Evolutionary conservation across 2,113 vertebrate genomes (phyloP), one percentile per base, ranked within the genome.

Genomic region (Piaya cayana): DNA sequence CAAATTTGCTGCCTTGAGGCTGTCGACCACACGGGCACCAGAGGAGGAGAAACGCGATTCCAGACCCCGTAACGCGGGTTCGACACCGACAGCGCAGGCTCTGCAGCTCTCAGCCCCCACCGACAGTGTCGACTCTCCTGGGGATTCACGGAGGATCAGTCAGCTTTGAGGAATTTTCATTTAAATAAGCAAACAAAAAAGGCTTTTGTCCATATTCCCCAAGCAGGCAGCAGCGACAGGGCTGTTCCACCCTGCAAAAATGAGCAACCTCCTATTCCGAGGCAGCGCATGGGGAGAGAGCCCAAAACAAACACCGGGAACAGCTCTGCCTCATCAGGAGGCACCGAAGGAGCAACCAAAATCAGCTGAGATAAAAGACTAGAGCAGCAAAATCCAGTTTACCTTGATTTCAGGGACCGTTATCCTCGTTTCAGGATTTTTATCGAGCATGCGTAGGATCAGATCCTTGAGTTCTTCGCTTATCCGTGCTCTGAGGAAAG

Each of bases 341-440:
- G 29, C 49, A 90, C 56, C 85, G 79, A 64, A 90, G 85, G 80
- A 81, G 45, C 34, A 75, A 55, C 1, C 29, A 86, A 49, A 84
- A 79, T 42, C 64, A 92, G 39, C 43, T 32, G 47, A 65, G 78
- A 84, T n/a, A 32, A 60, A 85, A 75, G 22, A 5, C 78, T 47
- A 3, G 13, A 45, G 26, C 2, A 74, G 5, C 45, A 29, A 58
- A 8, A 30, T 23, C 36, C 50, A 75, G 55, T 90, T 87, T 62
- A 99, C 99, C 98, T 99, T 99, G 96, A 99, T 99, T 92, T 99
- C 98, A 30, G 99, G 98, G 89, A 99, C 97, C 34, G 98, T 98
- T 95, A 99, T 99, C 96, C 99, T 98, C 1, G 90, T 98, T 97
- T 99, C 99, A 5, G 99, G 99, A 76, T 99, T 98, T 97, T 99